phyloP scores from a whole-genome alignment of 2,888 invertebrate species.

The Agrotis exclamationis region DNA sequence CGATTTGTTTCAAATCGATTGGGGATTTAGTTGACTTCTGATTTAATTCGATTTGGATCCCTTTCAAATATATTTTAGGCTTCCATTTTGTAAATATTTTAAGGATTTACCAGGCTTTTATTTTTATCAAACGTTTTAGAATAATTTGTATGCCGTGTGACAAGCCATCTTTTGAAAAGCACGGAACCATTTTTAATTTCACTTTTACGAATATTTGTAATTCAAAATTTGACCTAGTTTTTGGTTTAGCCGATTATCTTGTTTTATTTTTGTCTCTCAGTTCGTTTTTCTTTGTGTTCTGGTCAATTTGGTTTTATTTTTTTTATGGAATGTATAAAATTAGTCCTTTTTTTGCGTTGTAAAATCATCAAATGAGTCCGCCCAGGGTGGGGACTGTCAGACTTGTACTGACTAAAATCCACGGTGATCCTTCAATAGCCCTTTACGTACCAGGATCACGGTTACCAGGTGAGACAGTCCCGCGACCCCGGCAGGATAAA shows the following conservation, averaged over 20 bases:
- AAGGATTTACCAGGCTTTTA: conserved; percentile 11
- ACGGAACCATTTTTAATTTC: conserved; percentile 25
- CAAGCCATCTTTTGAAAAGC: conserved; percentile 1
- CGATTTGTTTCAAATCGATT: conserved; percentile 44
- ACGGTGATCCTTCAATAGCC: no score
- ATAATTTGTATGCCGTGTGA: conserved; percentile 37
- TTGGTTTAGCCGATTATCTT: neutral
- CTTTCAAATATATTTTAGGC: conserved; percentile 31
- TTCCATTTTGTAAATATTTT: conserved; percentile 39
- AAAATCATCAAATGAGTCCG: no score
- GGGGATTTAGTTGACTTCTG: conserved; percentile 43
- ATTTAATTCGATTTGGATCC: conserved; percentile 41
- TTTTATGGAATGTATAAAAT: no score
- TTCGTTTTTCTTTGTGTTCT: neutral
- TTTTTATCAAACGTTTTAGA: neutral
- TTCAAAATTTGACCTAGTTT: conserved; percentile 38
- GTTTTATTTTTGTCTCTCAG: neutral
- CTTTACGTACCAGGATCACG: no score
- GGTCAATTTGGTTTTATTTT: no score
- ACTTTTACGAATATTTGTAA: conserved; percentile 20
- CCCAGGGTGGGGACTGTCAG: no score
- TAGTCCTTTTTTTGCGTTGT: no score
- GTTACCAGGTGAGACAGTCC: no score
- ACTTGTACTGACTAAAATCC: no score
- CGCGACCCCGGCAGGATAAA: no score